Conservation (phyloP, 2,888 invertebrate species). For the Agelastica alni region DNA sequence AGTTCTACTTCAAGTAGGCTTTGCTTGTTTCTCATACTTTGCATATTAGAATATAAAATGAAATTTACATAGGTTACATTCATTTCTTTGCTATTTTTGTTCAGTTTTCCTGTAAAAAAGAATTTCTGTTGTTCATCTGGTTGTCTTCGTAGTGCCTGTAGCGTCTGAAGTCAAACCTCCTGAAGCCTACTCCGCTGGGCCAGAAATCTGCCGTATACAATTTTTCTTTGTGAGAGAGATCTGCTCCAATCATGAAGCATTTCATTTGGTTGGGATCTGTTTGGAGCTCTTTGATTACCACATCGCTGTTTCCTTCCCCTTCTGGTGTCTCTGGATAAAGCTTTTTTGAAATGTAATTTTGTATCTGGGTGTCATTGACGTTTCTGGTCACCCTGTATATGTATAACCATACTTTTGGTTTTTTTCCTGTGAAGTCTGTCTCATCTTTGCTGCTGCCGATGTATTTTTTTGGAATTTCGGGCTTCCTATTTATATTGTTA, state of each 20-base stretch:
- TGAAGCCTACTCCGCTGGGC: slow-evolving; percentile 7
- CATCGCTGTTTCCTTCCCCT: not conserved
- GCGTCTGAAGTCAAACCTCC: slow-evolving; percentile 1
- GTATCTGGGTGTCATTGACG: slow-evolving; percentile 2
- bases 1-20: no score
- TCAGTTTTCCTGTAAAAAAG: no score
- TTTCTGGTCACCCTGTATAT: slow-evolving; percentile 4
- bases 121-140: no score
- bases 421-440: slow-evolving; percentile 4
- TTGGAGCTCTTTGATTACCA: slow-evolving; percentile 1
- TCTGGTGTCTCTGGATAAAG: not conserved
- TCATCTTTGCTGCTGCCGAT: slow-evolving; percentile 5
- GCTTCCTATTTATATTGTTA: not conserved
- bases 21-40: no score
- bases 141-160: not conserved
- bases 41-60: no score
- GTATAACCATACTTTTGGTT: slow-evolving; percentile 10
- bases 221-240: slow-evolving; percentile 1
- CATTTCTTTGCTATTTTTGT: no score
- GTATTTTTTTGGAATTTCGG: slow-evolving; percentile 5
- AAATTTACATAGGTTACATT: no score
- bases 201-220: slow-evolving; percentile 5
- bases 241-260: slow-evolving; percentile 5
- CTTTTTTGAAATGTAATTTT: slow-evolving; percentile 5
- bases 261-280: slow-evolving; percentile 9